Conservation (phyloP, 2,113 vertebrate species). For the Albula goreensis region DNA sequence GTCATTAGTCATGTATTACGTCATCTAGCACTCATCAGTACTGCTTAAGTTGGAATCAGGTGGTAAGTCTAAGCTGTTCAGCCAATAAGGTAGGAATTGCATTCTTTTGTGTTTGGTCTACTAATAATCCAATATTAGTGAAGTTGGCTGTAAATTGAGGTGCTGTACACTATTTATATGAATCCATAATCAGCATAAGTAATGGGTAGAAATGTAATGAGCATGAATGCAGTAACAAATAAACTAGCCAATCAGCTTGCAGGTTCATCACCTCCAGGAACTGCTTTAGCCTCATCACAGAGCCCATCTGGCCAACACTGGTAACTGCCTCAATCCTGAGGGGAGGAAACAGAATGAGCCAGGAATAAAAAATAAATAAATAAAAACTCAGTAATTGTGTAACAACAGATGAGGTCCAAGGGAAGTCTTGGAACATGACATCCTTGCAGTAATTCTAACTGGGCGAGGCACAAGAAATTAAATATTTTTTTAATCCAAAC, state of each 20-base stretch:
- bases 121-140: background rate
- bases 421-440: background rate
- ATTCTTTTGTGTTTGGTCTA: background rate
- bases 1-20: no score
- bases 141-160: background rate
- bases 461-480: no score
- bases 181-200: background rate
- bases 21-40: no score
- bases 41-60: no score
- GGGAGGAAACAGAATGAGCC: background rate
- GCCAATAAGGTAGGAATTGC: background rate
- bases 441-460: no score
- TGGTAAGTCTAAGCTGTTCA: background rate
- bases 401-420: background rate
- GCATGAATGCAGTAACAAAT: background rate
- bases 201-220: background rate
- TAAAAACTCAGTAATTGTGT: background rate
- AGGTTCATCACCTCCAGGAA: constrained; percentile 76
- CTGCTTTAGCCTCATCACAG: constrained; percentile 74
- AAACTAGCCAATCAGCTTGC: background rate
- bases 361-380: background rate
- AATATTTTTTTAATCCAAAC: no score
- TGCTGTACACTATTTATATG: background rate
- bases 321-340: constrained; percentile 81
- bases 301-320: constrained; percentile 75